A percentile compares a stretch with the other conserved stretches of the same genome.
phyloP scores from a whole-genome alignment of 2,888 invertebrate genomes.

The Gymnoscelis rufifasciata region DNA sequence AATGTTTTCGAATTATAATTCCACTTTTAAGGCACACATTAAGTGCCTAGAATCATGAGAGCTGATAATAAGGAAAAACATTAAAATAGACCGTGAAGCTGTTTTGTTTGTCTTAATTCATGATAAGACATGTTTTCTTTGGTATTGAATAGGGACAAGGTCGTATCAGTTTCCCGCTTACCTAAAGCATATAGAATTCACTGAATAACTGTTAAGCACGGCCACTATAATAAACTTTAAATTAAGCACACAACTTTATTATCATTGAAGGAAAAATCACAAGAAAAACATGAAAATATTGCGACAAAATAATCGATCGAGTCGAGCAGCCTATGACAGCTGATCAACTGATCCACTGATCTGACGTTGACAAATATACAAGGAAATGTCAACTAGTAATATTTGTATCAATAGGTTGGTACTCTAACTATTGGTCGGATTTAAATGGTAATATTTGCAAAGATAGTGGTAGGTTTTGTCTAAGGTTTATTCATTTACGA shows the following conservation, averaged over 20 bases:
- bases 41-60: constrained; percentile 10
- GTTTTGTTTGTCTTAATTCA: constrained; percentile 60
- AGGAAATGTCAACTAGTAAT: no score
- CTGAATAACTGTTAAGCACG: constrained; percentile 18
- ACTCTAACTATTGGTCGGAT: no score
- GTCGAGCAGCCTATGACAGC: not conserved
- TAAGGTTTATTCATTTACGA: no score
- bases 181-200: constrained; percentile 28
- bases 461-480: no score
- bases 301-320: constrained; percentile 26
- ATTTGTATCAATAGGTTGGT: no score
- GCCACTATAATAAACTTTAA: constrained; percentile 28
- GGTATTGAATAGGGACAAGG: constrained; percentile 40
- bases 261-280: constrained; percentile 18
- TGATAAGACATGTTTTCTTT: constrained; percentile 44
- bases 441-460: no score
- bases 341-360: not conserved
- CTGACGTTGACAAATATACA: no score
- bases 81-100: constrained; percentile 39
- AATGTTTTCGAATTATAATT: no score
- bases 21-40: not conserved
- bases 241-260: constrained; percentile 19
- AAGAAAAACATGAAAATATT: constrained; percentile 28
- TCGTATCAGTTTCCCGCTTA: constrained; percentile 42
- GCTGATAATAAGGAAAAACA: constrained; percentile 29